Evolutionary conservation across 2,113 vertebrate species (phyloP).

Genomic region (Pitta sordida): DNA sequence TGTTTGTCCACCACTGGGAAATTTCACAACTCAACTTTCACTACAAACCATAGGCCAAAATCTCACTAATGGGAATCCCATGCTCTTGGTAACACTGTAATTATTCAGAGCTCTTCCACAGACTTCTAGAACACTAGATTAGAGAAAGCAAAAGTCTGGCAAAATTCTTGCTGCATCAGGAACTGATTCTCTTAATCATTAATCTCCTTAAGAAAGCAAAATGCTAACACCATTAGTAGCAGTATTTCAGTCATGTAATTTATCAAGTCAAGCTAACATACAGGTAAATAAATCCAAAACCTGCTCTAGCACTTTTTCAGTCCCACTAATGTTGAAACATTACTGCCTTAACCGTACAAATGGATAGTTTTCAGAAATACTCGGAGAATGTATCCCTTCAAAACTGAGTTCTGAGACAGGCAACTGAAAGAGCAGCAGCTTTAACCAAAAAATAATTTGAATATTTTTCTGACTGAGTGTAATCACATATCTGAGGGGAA

Average conservation of each 20-base stretch:
- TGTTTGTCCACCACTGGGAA: background rate
- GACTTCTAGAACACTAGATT: background rate
- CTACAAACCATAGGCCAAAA: background rate
- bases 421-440: background rate
- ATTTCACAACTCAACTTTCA: background rate
- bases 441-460: background rate
- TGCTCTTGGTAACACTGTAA: background rate
- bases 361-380: background rate
- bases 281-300: background rate
- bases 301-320: background rate
- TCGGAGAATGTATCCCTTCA: background rate
- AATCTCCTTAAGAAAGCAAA: background rate
- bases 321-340: background rate
- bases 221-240: background rate
- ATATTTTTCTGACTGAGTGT: background rate
- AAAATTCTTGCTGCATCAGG: background rate
- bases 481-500: background rate
- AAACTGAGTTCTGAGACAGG: background rate
- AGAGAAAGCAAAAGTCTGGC: background rate
- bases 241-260: background rate
- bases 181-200: background rate
- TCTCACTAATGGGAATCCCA: background rate
- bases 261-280: background rate
- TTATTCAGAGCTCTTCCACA: background rate
- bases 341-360: background rate